phyloP scores from a whole-genome alignment of 2,797 vertebrate species.

The Macropodus opercularis region DNA sequence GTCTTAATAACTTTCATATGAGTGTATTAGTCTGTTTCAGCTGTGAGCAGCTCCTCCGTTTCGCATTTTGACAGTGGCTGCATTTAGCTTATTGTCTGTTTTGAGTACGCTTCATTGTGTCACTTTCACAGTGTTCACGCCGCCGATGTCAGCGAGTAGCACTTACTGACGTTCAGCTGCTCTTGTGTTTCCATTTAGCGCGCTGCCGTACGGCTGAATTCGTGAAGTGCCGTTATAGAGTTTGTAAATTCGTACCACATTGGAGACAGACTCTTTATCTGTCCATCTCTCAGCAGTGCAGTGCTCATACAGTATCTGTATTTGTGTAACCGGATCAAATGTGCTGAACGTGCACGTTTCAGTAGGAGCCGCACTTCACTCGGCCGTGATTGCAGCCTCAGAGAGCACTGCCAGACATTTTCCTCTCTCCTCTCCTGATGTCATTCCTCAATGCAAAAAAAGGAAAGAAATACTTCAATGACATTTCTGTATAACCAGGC shows the following conservation, averaged over 20 bases:
- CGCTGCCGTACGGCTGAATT: neutral
- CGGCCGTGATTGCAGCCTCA: constrained; percentile 54
- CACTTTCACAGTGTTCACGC: neutral
- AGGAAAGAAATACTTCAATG: constrained; percentile 11
- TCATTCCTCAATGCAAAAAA: constrained; percentile 27
- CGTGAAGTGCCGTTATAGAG: constrained; percentile 1
- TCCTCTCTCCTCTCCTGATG: constrained; percentile 45
- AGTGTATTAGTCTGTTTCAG: neutral
- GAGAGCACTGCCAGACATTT: constrained; percentile 52
- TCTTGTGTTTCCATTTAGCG: constrained; percentile 1
- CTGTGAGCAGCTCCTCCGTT: neutral
- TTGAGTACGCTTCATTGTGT: neutral
- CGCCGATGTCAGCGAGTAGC: neutral
- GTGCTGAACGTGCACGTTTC: constrained; percentile 30
- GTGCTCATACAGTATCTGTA: neutral
- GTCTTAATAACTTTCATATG: neutral
- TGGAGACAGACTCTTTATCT: neutral
- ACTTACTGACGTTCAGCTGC: neutral
- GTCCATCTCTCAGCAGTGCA: neutral
- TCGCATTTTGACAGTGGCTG: neutral
- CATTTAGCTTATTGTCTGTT: neutral
- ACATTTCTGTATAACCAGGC: constrained; percentile 22
- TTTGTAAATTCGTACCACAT: constrained; percentile 5
- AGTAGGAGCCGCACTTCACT: constrained; percentile 51
- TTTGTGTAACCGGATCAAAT: constrained; percentile 1